phyloP scores from a whole-genome alignment of 2,797 vertebrate genomes.

The Sardinella longiceps region DNA sequence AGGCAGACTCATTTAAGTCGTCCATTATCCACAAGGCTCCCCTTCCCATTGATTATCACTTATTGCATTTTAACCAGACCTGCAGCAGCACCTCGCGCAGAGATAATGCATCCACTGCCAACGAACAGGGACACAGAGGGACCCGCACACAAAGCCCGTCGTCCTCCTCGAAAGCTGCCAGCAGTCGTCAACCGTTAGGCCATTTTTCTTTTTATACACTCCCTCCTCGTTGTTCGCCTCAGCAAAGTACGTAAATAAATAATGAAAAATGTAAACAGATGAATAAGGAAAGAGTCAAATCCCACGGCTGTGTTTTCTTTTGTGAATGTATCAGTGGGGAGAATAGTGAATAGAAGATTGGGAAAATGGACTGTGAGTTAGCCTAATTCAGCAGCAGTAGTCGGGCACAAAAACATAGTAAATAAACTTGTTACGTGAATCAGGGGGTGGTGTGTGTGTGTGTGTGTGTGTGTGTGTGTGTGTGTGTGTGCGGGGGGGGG shows the following conservation, averaged over 20 bases:
- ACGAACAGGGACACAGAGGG: not conserved
- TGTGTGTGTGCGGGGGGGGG: too few species aligned
- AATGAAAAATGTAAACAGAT: not conserved
- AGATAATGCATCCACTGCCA: slow-evolving; percentile 22
- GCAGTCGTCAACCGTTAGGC: slow-evolving; percentile 24
- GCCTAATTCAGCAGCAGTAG: not conserved
- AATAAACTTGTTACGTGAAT: not conserved
- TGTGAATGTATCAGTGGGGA: not conserved
- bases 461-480: too few species aligned
- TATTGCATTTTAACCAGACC: slow-evolving; percentile 38
- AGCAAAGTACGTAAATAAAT: not conserved
- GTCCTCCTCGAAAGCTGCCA: slow-evolving; percentile 18
- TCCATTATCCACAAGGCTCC: slow-evolving; percentile 33
- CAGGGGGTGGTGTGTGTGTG: too few species aligned
- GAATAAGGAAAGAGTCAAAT: not conserved
- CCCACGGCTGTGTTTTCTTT: not conserved
- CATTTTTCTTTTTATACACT: slow-evolving; percentile 19
- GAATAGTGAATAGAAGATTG: too few species aligned
- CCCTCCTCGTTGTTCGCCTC: not conserved
- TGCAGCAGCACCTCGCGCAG: slow-evolving; percentile 30
- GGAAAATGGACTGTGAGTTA: not conserved
- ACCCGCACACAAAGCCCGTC: too few species aligned
- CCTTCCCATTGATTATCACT: slow-evolving; percentile 35
- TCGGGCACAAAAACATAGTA: not conserved
- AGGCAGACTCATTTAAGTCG: slow-evolving; percentile 26